phyloP scores from a whole-genome alignment of 2,113 vertebrate genomes.

The Notechis scutatus region DNA sequence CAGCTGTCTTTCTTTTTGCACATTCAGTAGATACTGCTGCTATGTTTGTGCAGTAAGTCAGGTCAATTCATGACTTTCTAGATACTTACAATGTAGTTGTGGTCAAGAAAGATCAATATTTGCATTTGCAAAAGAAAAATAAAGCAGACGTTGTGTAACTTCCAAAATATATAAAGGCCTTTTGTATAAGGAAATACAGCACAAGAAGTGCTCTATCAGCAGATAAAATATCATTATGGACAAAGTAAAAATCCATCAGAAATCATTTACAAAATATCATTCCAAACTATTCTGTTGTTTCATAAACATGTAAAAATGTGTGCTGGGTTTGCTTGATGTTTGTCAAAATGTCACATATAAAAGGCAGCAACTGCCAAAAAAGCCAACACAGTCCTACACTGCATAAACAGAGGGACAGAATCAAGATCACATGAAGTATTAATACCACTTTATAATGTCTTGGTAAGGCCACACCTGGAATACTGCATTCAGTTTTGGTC shows the following conservation, averaged over 20 bases:
- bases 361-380: too few relatives aligned
- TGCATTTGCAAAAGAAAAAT: background rate
- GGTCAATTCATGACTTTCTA: background rate
- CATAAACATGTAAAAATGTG: background rate
- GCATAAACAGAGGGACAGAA: too few relatives aligned
- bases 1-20: constrained; percentile 9
- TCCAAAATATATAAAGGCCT: background rate
- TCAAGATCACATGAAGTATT: too few relatives aligned
- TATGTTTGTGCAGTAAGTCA: background rate
- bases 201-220: background rate
- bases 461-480: too few relatives aligned
- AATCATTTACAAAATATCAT: background rate
- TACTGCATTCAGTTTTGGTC: too few relatives aligned
- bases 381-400: too few relatives aligned
- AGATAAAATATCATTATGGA: background rate
- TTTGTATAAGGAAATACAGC: background rate
- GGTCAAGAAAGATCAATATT: background rate
- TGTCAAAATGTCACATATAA: background rate
- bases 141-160: background rate
- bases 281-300: background rate
- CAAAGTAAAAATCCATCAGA: background rate
- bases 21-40: background rate
- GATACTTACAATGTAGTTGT: background rate
- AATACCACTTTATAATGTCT: too few relatives aligned
- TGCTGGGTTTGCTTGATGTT: background rate